A percentile compares a stretch with the other conserved stretches of the same genome.
Conservation (phyloP, 2,888 invertebrate species). For the Petrolisthes cinctipes region DNA sequence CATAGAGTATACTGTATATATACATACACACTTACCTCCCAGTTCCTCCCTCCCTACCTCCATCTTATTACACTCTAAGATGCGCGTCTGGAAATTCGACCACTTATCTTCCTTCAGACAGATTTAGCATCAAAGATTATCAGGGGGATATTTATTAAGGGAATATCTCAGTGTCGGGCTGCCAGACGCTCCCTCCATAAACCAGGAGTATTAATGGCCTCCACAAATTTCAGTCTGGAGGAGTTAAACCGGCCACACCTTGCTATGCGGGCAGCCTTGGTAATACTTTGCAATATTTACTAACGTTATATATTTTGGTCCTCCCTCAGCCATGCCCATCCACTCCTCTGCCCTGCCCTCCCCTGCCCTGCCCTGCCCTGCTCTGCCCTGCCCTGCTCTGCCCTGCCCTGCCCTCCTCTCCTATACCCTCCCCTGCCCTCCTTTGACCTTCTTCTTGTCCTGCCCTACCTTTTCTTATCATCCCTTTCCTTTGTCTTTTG, state of each 20-base stretch:
- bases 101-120: slow-evolving; percentile 16
- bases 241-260: too few species aligned
- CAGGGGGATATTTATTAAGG: slow-evolving; percentile 35
- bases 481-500: too few species aligned
- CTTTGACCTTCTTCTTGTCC: not conserved
- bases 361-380: not conserved
- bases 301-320: not conserved
- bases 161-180: slow-evolving; percentile 38
- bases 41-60: not conserved
- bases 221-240: slow-evolving; percentile 2
- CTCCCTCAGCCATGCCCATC: too few species aligned
- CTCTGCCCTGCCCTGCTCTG: not conserved
- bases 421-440: not conserved
- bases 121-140: slow-evolving; percentile 43
- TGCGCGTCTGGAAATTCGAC: slow-evolving; percentile 4
- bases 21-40: not conserved
- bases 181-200: slow-evolving; percentile 40
- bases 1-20: not conserved
- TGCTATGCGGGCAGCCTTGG: not conserved
- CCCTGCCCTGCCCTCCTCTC: not conserved
- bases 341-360: too few species aligned
- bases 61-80: not conserved
- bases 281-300: not conserved
- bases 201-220: slow-evolving; percentile 38
- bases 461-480: too few species aligned